Conservation (phyloP, 2,797 vertebrate species). For the Leptoclinus maculatus region DNA sequence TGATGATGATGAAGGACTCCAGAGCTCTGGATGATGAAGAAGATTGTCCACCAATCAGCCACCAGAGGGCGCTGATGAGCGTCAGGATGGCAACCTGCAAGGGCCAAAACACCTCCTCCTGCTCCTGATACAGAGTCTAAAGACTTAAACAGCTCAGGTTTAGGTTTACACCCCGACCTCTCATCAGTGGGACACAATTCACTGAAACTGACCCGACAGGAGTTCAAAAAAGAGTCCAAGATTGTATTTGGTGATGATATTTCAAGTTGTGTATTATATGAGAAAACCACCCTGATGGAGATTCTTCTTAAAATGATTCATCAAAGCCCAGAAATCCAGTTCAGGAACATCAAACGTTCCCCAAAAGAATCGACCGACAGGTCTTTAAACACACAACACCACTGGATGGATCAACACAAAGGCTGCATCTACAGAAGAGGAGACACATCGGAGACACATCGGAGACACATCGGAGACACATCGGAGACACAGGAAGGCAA, state of each 20-base stretch:
- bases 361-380: background rate
- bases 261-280: background rate
- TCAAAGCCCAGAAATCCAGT: background rate
- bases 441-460: background rate
- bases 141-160: background rate
- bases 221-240: background rate
- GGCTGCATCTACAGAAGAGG: background rate
- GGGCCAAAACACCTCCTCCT: slow-evolving; percentile 8
- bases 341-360: background rate
- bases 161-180: too few relatives aligned
- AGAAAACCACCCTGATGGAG: background rate
- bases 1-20: slow-evolving; percentile 12
- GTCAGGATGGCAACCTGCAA: slow-evolving; percentile 17
- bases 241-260: background rate
- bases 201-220: background rate
- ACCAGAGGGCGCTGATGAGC: slow-evolving; percentile 49
- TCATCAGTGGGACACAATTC: too few relatives aligned
- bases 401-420: background rate
- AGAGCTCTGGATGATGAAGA: slow-evolving; percentile 26
- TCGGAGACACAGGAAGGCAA: background rate
- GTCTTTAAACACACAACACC: background rate
- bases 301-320: background rate
- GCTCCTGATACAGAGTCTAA: background rate
- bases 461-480: background rate
- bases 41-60: slow-evolving; percentile 28